These are phyloP conservation scores for Tanypteryx hageni DNA, from an alignment of 2,888 invertebrate species.

Conservation along the genomic window DNA sequence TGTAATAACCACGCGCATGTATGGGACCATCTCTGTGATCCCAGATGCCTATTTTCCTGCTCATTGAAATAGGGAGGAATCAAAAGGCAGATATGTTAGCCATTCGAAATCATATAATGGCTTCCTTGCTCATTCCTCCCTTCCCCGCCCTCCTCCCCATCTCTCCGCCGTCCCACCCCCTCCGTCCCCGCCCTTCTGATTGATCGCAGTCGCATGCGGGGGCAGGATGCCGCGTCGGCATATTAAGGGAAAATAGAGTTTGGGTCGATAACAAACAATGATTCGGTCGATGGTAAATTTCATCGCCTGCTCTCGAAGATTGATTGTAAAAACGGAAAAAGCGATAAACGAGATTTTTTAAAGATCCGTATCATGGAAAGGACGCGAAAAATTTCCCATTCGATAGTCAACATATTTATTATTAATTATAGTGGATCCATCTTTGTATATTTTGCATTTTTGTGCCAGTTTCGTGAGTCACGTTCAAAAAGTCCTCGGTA, in stretches of 20 bases:
- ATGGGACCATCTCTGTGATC: neutral
- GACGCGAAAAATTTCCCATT: neutral
- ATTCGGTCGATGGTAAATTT: neutral
- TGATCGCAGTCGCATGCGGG: constrained; percentile 14
- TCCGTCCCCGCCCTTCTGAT: neutral
- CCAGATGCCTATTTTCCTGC: neutral
- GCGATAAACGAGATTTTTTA: neutral
- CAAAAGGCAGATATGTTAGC: neutral
- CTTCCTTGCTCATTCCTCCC: neutral
- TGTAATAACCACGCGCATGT: too few species aligned
- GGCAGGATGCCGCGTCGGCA: neutral
- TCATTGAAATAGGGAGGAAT: constrained; percentile 6
- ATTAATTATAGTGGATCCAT: neutral
- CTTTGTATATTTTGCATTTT: neutral
- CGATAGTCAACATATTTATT: neutral
- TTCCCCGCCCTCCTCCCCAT: constrained; percentile 15
- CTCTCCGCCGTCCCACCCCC: neutral
- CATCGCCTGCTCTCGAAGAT: neutral
- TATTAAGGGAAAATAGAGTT: neutral
- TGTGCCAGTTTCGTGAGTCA: neutral
- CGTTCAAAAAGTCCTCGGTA: neutral
- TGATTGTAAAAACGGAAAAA: neutral
- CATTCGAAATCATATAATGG: neutral
- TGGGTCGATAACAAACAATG: constrained; percentile 6
- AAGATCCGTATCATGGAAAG: neutral